phyloP scores from a whole-genome alignment of 2,888 invertebrate genomes.

The Scaptomyza tumidula region DNA sequence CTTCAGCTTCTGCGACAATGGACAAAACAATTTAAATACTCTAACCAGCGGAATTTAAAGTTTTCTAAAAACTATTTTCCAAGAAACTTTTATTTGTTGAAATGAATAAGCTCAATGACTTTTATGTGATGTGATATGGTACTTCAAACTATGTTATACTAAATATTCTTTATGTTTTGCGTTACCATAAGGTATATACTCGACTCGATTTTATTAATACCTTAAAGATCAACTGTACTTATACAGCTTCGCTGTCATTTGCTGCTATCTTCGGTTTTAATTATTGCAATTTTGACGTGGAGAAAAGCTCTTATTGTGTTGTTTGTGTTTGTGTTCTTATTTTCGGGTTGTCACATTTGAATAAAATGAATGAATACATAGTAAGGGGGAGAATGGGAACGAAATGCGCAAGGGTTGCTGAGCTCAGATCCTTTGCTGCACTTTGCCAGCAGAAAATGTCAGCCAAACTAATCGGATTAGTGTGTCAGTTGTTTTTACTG shows the following conservation, averaged over 20 bases:
- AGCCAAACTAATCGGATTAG: conserved; percentile 78
- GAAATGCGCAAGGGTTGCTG: conserved; percentile 22
- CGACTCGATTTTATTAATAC: too few relatives aligned
- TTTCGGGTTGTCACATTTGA: conserved; percentile 72
- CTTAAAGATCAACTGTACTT: conserved; percentile 16
- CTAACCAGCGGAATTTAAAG: too few relatives aligned
- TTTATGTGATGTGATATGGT: not conserved
- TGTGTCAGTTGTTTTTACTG: conserved; percentile 69
- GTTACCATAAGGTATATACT: too few relatives aligned
- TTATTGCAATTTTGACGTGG: conserved; percentile 53
- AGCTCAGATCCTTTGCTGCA: conserved; percentile 55
- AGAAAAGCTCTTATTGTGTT: conserved; percentile 8
- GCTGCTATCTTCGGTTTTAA: conserved; percentile 49
- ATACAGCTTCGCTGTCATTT: conserved; percentile 1
- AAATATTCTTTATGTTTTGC: too few relatives aligned
- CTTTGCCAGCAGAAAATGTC: conserved; percentile 69
- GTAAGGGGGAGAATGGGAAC: conserved; percentile 1
- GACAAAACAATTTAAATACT: not conserved
- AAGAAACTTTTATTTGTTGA: not conserved
- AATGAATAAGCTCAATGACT: not conserved
- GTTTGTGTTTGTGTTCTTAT: conserved; percentile 27
- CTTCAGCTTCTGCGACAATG: too few relatives aligned
- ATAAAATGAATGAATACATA: conserved; percentile 69
- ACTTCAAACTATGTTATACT: too few relatives aligned
- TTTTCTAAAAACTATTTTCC: too few relatives aligned